phyloP scores from a whole-genome alignment of 2,888 invertebrate genomes.

The Microctonus hyperodae region DNA sequence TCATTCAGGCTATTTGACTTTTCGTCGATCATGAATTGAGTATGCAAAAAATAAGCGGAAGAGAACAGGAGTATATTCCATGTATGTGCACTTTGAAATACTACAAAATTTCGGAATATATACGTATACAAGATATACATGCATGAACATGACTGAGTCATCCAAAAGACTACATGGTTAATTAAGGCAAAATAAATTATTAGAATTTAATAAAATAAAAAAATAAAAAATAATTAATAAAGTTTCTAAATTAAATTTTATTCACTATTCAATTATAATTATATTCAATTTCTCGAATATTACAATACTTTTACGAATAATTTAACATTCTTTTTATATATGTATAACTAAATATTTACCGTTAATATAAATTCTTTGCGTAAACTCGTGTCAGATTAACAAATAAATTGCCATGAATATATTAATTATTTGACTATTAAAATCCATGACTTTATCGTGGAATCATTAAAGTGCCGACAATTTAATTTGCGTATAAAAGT shows the following conservation, averaged over 20 bases:
- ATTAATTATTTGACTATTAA: not conserved
- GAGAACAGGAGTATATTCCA: not conserved
- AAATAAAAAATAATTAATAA: no score
- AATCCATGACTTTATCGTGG: not conserved
- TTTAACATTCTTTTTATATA: not conserved
- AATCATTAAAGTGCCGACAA: not conserved
- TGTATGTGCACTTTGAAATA: not conserved
- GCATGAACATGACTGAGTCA: not conserved
- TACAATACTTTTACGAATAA: not conserved
- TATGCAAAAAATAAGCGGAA: conserved; percentile 25
- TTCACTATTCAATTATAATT: not conserved
- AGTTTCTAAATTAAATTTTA: no score
- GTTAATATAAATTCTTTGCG: not conserved
- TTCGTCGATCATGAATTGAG: conserved; percentile 20
- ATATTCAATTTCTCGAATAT: not conserved
- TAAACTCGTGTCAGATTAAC: not conserved
- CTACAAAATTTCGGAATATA: not conserved
- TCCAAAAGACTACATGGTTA: not conserved
- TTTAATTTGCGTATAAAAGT: not conserved
- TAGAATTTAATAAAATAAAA: not conserved
- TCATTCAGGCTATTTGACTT: conserved; percentile 25
- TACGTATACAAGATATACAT: not conserved
- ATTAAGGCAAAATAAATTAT: not conserved
- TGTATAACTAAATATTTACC: not conserved
- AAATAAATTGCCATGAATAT: not conserved